Conservation (phyloP, 2,113 vertebrate genomes). For the Colossoma macropomum region DNA sequence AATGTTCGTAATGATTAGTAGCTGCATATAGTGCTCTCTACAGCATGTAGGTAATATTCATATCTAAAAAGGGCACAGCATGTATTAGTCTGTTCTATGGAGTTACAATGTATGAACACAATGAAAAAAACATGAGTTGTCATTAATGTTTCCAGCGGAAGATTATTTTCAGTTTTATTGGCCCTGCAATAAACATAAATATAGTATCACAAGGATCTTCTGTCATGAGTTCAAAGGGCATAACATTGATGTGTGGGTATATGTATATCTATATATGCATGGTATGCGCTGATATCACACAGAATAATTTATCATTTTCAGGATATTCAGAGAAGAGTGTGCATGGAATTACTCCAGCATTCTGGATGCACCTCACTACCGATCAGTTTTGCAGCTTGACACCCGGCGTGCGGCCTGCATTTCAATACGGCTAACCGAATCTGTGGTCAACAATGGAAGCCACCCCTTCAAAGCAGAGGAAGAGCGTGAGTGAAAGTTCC, state of each 20-base stretch:
- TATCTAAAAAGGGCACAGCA: neutral
- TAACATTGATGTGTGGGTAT: neutral
- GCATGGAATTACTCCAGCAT: neutral
- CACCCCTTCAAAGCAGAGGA: slow-evolving; percentile 20
- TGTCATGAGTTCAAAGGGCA: neutral
- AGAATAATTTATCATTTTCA: slow-evolving; percentile 29
- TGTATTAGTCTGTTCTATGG: neutral
- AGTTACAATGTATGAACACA: neutral
- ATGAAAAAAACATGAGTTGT: neutral
- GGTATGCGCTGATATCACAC: neutral
- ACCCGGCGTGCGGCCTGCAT: neutral
- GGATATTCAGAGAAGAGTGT: slow-evolving; percentile 9
- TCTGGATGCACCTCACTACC: neutral
- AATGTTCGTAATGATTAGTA: neutral
- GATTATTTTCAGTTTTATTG: slow-evolving; percentile 12
- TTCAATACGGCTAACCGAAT: neutral
- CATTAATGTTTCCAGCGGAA: neutral
- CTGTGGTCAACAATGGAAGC: slow-evolving; percentile 2
- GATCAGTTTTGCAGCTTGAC: neutral
- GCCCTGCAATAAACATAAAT: neutral
- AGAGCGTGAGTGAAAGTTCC: slow-evolving; percentile 20
- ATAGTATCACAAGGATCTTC: neutral
- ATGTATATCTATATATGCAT: neutral
- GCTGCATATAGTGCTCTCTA: neutral
- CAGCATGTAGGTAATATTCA: neutral